Conservation (phyloP, 2,113 vertebrate genomes). For the Notarius quadriscutis region DNA sequence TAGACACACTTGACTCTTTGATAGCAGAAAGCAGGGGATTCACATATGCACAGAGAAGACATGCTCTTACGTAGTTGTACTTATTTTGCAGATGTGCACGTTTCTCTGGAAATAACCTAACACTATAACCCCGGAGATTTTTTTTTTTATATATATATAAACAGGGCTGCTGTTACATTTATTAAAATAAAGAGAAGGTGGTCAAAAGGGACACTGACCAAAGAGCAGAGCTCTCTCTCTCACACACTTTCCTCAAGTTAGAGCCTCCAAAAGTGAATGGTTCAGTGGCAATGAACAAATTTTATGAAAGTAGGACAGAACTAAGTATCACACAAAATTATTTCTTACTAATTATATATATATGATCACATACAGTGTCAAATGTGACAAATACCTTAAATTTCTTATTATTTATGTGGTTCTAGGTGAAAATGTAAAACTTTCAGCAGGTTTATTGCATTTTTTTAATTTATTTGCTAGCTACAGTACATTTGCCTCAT, state of each 20-base stretch:
- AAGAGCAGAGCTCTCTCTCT: neutral
- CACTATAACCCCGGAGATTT: neutral
- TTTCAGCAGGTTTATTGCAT: neutral
- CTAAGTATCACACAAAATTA: neutral
- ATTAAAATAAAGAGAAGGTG: neutral
- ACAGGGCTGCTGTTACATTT: neutral
- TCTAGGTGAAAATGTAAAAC: neutral
- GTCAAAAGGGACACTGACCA: neutral
- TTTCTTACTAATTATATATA: neutral
- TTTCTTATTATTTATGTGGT: neutral
- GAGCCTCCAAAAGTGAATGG: neutral
- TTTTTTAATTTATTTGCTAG: neutral
- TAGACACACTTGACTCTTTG: neutral
- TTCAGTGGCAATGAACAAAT: neutral
- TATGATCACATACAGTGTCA: neutral
- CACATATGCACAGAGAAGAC: neutral
- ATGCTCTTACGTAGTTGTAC: neutral
- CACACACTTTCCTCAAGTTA: neutral
- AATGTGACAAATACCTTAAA: neutral
- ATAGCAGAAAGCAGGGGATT: conserved; percentile 13
- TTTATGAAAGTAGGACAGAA: neutral
- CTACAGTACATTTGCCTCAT: neutral
- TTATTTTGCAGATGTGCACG: neutral
- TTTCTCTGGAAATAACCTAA: conserved; percentile 30
- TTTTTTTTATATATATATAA: no score